A percentile compares a stretch with the other conserved stretches of the same genome.
Conservation (phyloP, 2,797 vertebrate species). For the Pantherophis vulpinus region DNA sequence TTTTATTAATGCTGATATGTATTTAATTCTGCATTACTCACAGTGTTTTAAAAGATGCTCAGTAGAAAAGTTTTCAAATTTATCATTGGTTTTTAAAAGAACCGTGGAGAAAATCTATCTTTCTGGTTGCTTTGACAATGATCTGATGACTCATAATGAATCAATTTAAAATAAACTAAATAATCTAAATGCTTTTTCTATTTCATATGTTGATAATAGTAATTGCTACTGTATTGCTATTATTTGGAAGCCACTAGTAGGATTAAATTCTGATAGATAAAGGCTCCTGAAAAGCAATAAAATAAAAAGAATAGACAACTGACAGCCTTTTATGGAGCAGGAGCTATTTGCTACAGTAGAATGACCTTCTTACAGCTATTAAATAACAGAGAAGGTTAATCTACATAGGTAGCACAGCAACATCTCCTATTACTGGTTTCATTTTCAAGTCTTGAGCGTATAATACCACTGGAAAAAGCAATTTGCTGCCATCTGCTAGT, state of each 20-base stretch:
- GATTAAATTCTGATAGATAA: neutral
- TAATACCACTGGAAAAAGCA: constrained; percentile 32
- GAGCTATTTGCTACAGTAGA: constrained; percentile 16
- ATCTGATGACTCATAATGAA: neutral
- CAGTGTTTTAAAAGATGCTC: neutral
- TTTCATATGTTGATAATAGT: neutral
- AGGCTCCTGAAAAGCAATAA: neutral
- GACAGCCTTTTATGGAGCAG: constrained; percentile 25
- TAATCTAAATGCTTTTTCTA: neutral
- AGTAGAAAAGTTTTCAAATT: neutral
- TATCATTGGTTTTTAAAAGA: neutral
- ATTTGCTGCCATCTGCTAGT: constrained; percentile 14
- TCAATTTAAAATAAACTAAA: neutral
- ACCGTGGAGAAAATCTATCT: neutral
- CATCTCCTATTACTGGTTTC: constrained; percentile 62
- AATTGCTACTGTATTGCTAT: neutral
- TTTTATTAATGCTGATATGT: neutral
- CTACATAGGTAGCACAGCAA: constrained; percentile 1
- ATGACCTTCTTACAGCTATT: constrained; percentile 14
- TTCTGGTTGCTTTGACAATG: neutral
- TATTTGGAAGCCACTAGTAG: neutral
- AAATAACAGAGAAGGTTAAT: constrained; percentile 33
- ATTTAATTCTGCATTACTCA: neutral
- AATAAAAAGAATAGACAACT: neutral
- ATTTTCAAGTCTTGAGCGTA: constrained; percentile 53